Conservation (phyloP, 1,140 invertebrate genomes). For the Drosophila ogumai region DNA sequence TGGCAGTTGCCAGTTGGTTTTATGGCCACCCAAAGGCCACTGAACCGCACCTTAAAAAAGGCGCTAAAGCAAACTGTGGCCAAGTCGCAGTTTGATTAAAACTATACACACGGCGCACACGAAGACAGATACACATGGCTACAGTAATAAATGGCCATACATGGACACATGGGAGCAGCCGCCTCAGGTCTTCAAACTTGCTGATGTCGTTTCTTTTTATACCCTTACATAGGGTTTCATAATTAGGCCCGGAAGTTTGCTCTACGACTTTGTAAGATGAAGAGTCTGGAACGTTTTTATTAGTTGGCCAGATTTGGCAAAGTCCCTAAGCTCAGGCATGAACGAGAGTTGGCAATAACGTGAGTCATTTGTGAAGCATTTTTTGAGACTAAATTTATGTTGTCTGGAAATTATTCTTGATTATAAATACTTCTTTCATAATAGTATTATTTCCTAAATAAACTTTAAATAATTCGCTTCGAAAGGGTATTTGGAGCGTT, state of each 20-base stretch:
- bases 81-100: constrained; percentile 77
- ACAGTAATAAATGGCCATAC: constrained; percentile 76
- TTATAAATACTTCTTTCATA: background rate
- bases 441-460: background rate
- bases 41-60: constrained; percentile 82
- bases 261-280: background rate
- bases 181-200: constrained; percentile 40
- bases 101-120: constrained; percentile 52
- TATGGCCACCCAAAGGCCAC: constrained; percentile 79
- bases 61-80: constrained; percentile 78
- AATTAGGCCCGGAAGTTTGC: constrained; percentile 4
- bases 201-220: constrained; percentile 15
- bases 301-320: background rate
- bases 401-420: no score
- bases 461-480: background rate
- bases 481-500: background rate
- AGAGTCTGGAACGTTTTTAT: background rate
- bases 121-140: constrained; percentile 25
- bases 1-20: constrained; percentile 53
- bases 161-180: constrained; percentile 75
- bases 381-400: no score
- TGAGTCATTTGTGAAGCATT: fast-evolving
- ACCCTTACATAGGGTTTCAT: constrained; percentile 22
- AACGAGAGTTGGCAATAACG: background rate
- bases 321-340: background rate